A percentile compares a stretch with the other conserved stretches of the same genome.
These are phyloP conservation scores for Paedocypris sp. DNA, from an alignment of 2,113 vertebrate species.

Conservation along the genomic window DNA sequence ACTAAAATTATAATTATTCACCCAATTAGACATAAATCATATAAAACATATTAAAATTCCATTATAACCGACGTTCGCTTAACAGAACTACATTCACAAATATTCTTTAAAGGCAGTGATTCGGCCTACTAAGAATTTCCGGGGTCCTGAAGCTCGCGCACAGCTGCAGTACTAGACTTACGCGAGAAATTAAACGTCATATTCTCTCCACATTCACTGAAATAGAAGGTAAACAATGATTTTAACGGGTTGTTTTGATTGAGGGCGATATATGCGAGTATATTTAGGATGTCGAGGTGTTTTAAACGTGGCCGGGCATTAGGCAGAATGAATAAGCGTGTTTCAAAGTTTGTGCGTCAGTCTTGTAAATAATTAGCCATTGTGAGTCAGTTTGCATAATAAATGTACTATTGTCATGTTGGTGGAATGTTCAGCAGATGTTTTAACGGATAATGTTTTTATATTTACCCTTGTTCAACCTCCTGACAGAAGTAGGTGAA, in stretches of 20 bases:
- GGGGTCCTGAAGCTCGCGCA: background rate
- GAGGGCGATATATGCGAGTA: too few species aligned
- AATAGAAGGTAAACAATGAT: background rate
- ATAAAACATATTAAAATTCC: too few species aligned
- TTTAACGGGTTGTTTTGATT: too few species aligned
- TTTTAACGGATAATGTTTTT: background rate
- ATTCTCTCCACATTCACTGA: background rate
- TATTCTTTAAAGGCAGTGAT: background rate
- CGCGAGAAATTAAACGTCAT: background rate
- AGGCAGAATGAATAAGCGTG: background rate
- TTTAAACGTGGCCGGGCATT: background rate
- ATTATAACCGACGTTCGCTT: too few species aligned
- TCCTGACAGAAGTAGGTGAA: constrained; percentile 54
- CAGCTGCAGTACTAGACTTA: constrained; percentile 1
- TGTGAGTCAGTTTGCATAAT: background rate
- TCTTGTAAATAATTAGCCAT: too few species aligned
- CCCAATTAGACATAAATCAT: too few species aligned
- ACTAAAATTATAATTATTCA: too few species aligned
- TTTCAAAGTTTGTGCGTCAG: background rate
- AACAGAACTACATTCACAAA: too few species aligned
- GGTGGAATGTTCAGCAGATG: background rate
- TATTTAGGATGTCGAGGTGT: background rate
- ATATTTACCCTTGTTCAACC: constrained; percentile 5
- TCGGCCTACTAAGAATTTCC: background rate
- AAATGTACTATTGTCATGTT: background rate